Evolutionary conservation across 1,140 invertebrate genomes (phyloP), one percentile per base, ranked within the genome.

Genomic region (Helicoverpa armigera): DNA sequence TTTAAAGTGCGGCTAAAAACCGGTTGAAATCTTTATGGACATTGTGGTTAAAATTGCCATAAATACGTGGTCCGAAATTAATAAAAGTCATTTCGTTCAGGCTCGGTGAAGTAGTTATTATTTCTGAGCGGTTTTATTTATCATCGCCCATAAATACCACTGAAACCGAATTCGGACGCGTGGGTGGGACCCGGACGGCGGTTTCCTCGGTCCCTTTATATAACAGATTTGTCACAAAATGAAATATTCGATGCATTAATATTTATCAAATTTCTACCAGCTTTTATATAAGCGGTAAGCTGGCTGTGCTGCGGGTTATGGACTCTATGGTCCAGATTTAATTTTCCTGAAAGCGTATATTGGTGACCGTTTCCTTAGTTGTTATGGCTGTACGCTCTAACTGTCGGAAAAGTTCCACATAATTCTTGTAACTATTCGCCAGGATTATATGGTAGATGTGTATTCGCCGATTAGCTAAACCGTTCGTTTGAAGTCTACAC

Each of bases 151-250:
- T 70, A 70, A 70, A 70, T 70, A 70, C 67, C 50, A 53, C 67
- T 51, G 67, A 18, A 70, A 70, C 67, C 67, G 67, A 70, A 70
- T 70, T 51, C 10, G 48, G 50, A 54, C 67, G 67, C 67, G 67
- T 70, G 50, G 18, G 67, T 70, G 67, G 48, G 50, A 70, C 23
- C 50, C 67, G 50, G 50, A 23, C 50, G 50, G 67, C 67, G 67
- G 67, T 70, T 70, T 70, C 67, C 67, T 70, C 67, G 67, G 50
- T 69, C 65, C 65, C 65, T 69, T 70, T 70, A 70, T 70, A 70
- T 70, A 53, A 12, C 67, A 70, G 50, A 70, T 70, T 70, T 70
- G 67, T 70, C 67, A 54, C 53, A 70, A 70, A 70, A 70, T 70
- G 67, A 70, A 70, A 70, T 70, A 70, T 70, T 51, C 50, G 48